Conservation (phyloP, 2,888 invertebrate species). For the Octodonta nipae region DNA sequence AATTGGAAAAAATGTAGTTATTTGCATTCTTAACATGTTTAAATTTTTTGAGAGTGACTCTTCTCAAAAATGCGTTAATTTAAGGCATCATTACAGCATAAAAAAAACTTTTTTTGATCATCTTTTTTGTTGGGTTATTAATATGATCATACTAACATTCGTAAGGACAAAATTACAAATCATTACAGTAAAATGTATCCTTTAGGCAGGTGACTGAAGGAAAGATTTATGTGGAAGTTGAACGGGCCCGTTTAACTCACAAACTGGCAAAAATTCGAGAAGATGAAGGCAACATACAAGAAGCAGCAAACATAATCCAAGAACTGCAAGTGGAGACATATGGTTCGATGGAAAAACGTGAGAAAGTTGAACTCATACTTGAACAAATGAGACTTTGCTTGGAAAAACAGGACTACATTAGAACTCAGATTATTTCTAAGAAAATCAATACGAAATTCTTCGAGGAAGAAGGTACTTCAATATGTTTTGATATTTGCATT, state of each 20-base stretch:
- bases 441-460: conserved; percentile 97
- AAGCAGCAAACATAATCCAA: conserved; percentile 87
- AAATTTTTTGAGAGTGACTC: too few species aligned
- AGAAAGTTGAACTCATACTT: conserved; percentile 90
- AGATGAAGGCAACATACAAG: conserved; percentile 67
- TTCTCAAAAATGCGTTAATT: background rate
- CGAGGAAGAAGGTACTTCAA: conserved; percentile 54
- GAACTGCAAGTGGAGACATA: conserved; percentile 96
- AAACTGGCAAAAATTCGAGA: conserved; percentile 75
- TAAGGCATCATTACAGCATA: too few species aligned
- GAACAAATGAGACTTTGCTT: conserved; percentile 98
- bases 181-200: too few species aligned
- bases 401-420: conserved; percentile 87
- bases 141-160: too few species aligned
- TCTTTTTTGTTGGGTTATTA: too few species aligned
- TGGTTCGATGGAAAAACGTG: conserved; percentile 95
- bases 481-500: background rate
- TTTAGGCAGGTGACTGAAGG: conserved; percentile 75
- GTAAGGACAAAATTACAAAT: too few species aligned
- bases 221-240: conserved; percentile 99
- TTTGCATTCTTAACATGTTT: background rate
- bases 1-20: background rate
- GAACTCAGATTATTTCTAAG: conserved; percentile 97
- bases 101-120: too few species aligned
- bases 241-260: conserved; percentile 88